phyloP scores from a whole-genome alignment of 2,888 invertebrate species.

The Diarsia mendica region DNA sequence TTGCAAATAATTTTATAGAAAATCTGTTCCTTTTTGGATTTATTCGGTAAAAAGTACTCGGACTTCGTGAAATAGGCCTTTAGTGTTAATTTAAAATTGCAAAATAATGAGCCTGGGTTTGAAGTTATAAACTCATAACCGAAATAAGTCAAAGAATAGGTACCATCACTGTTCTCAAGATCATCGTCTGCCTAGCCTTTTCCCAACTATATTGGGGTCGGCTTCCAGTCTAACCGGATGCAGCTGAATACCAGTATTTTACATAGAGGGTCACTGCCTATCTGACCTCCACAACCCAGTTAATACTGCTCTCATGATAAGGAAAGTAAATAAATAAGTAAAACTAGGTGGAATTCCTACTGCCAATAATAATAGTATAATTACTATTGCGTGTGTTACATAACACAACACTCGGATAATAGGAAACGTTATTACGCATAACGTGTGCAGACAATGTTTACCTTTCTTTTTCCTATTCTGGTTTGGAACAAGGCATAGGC shows the following conservation, averaged over 20 bases:
- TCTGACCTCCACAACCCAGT: too few species aligned
- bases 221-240: too few species aligned
- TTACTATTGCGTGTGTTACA: slow-evolving; percentile 52
- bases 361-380: slow-evolving; percentile 37
- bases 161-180: not conserved
- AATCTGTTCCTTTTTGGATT: too few species aligned
- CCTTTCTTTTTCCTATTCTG: slow-evolving; percentile 67
- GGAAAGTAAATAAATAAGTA: slow-evolving; percentile 20
- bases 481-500: slow-evolving; percentile 32
- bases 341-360: slow-evolving; percentile 45
- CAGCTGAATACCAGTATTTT: too few species aligned
- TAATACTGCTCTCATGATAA: not conserved
- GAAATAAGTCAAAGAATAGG: not conserved
- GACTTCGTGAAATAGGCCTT: too few species aligned
- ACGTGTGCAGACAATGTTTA: slow-evolving; percentile 63
- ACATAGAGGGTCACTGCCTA: too few species aligned
- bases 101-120: not conserved
- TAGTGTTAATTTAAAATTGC: too few species aligned
- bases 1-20: too few species aligned
- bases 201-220: too few species aligned
- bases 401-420: slow-evolving; percentile 65
- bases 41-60: too few species aligned
- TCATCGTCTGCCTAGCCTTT: too few species aligned
- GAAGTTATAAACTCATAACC: not conserved
- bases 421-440: slow-evolving; percentile 67